A percentile compares a stretch with the other conserved stretches of the same genome.
Evolutionary conservation across 2,113 vertebrate genomes (phyloP).

Genomic region (Vulpes lagopus): DNA sequence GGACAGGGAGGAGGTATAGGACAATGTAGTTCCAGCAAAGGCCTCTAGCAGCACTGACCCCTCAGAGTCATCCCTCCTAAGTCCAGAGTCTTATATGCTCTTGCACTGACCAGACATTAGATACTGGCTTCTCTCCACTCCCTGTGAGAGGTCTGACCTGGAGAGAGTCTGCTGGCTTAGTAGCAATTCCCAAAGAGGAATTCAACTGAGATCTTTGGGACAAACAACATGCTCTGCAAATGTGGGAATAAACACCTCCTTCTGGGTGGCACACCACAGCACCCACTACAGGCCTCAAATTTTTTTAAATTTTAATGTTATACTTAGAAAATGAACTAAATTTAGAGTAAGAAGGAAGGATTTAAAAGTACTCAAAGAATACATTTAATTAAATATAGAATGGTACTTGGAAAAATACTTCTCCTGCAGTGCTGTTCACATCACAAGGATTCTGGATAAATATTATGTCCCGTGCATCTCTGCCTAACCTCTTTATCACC

Average conservation of each 20-base stretch:
- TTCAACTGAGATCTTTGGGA: neutral
- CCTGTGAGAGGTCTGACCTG: neutral
- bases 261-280: too few species aligned
- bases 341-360: neutral
- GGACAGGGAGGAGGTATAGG: neutral
- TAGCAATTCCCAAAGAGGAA: neutral
- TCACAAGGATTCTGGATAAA: neutral
- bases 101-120: neutral
- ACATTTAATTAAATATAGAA: neutral
- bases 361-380: neutral
- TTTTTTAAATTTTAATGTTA: neutral
- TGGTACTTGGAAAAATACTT: neutral
- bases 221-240: rapidly evolving
- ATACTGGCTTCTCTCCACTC: neutral
- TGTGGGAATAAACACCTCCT: neutral
- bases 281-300: too few species aligned
- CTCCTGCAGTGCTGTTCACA: neutral
- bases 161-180: neutral
- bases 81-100: neutral
- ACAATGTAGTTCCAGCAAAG: neutral
- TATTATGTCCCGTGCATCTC: neutral
- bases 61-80: neutral
- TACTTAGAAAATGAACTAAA: neutral
- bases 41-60: neutral
- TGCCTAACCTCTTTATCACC: neutral